Percentiles rank a stretch among this genome's conserved stretches.
These are phyloP conservation scores for Phasianus colchicus DNA, from an alignment of 2,113 vertebrate species.

Conservation along the genomic window DNA sequence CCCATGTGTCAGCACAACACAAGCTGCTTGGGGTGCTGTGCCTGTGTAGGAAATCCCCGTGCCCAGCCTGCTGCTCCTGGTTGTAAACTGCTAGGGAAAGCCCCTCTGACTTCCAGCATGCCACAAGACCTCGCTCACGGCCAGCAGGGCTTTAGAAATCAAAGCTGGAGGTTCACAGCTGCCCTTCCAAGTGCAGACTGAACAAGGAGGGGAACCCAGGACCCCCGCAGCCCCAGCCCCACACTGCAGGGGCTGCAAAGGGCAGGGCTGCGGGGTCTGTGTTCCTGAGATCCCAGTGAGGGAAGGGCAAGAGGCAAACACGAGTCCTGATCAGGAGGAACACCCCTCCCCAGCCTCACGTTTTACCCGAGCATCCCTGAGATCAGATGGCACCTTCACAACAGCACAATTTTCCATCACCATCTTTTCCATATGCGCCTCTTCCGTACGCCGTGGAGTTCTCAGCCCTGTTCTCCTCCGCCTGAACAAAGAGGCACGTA, in stretches of 20 bases:
- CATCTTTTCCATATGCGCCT: rapidly evolving
- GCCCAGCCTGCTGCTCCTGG: neutral
- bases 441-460: neutral
- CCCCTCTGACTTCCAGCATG: neutral
- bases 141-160: neutral
- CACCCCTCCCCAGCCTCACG: neutral
- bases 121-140: neutral
- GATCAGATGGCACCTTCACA: rapidly evolving
- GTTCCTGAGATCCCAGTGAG: neutral
- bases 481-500: rapidly evolving
- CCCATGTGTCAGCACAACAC: neutral
- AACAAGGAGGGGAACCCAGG: neutral
- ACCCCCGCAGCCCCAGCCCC: neutral
- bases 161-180: neutral
- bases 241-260: neutral
- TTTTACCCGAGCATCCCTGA: neutral
- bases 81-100: neutral
- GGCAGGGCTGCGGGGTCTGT: neutral
- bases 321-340: rapidly evolving
- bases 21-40: neutral
- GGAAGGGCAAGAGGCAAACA: neutral
- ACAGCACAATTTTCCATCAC: neutral
- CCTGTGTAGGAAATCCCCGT: neutral
- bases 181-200: neutral
- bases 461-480: neutral